Evolutionary conservation across 2,113 vertebrate species (phyloP), one percentile per base, ranked within the genome.

Genomic region (Poeciliopsis turrubarensis): DNA sequence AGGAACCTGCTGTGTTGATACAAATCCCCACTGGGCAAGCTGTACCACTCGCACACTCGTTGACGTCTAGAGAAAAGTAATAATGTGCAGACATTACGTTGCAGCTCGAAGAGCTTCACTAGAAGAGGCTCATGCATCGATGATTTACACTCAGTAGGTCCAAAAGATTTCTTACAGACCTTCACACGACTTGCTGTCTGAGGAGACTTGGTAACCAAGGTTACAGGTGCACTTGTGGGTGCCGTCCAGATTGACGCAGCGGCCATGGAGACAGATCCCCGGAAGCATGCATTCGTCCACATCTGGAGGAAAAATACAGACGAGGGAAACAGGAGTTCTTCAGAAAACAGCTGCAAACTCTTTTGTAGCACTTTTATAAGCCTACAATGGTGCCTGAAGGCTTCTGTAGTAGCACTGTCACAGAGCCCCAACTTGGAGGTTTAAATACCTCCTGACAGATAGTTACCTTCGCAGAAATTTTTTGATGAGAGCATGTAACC

Each of bases 231-330:
- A 97, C 80, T 79, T 92, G 81, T 96, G 94, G 75, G 95, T 95
- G 62, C 97, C 96, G 0, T 96, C 95, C 86, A 96, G 84, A 90
- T 98, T 98, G 91, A 93, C 31, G 76, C 97, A 98, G 0, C 3
- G 89, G 44, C 97, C 96, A 0, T 96, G 91, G 79, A 90, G 37
- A 34, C 97, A 98, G 78, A 93, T 89, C 60, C 84, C 95, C 0
- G 93, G 91, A 57, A 57, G 83, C 61, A 93, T 86, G 64, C 97
- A 97, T 80, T 98, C 96, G 0, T 97, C 92, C 86, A 94, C 92
- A 79, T 97, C 96, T 97, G 94, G 31, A 69, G 69, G 70, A 70
- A 81, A 70, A 73, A 86, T 17, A 77, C 3, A 81, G 32, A 78
- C 10, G 47, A 19, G n/a, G 17, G 11, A 69, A 70, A 29, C 25